Base-by-base conservation (phyloP, 2,797 vertebrate species). In the Sylvilagus floridanus region DNA sequence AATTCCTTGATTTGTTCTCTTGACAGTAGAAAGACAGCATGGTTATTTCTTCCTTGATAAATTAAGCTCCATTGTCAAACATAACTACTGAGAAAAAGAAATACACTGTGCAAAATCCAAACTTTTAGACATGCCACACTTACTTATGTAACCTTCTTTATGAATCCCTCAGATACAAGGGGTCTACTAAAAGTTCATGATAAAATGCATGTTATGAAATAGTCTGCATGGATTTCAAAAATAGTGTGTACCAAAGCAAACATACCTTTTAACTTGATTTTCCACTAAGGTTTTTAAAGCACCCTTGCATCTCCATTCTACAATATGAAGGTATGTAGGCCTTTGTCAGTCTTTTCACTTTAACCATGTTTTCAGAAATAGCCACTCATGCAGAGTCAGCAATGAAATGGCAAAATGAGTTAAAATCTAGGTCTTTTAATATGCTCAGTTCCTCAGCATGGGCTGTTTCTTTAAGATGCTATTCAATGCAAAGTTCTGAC, bases 21-120 rank as follows among this genome's bases (percentile, higher is more conserved):
- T 95, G 96, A 92, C 65, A 93, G 66, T 47, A 76, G 85, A 94
- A 81, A 88, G 88, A 91, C 76, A 93, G 82, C 69, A 37, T 83
- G 65, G 77, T 79, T 93, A 87, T 95, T 96, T 96, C 69, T 92
- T 95, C 84, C 93, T 95, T 6, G 7, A 95, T 94, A 96, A 95
- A 93, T 93, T 88, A 95, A 92, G 92, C 71, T 76, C 62, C 26
- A 52, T 72, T 96, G 92, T 93, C 78, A 87, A 87, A 78, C 57
- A 47, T 47, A 93, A 85, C 63, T 82, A 90, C 65, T 62, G 52
- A 93, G 90, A 71, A 82, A 89, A 90, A 85, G 90, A 85, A 91
- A 95, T 16, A 13, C 13, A 50, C 42, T 88, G 76, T 94, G 57
- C 54, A 52, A 92, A 92, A 78, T 82, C 42, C 54, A 85, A 52